These are phyloP conservation scores for Vulpes ferrilata DNA, from an alignment of 2,113 vertebrate genomes.

Conservation along the genomic window DNA sequence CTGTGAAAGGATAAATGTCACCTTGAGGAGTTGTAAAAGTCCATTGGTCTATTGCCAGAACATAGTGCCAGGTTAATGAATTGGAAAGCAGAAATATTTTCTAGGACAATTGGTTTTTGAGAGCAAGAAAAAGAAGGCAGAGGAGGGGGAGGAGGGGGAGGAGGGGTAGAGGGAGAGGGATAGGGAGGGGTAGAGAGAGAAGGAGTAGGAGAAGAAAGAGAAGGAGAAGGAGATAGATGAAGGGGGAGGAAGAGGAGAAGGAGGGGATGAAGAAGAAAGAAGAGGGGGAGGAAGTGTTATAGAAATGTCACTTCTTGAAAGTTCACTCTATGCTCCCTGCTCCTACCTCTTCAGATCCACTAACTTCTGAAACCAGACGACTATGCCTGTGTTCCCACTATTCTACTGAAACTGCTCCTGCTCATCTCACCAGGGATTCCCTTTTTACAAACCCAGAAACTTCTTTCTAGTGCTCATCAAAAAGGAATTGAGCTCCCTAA, in stretches of 20 bases:
- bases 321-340: not conserved
- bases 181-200: no score
- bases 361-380: not conserved
- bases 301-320: not conserved
- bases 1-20: not conserved
- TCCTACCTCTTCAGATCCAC: not conserved
- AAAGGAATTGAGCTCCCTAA: not conserved
- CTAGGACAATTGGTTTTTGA: not conserved
- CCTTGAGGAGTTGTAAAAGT: not conserved
- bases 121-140: not conserved
- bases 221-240: no score
- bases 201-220: no score
- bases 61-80: not conserved
- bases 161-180: not conserved
- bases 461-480: not conserved
- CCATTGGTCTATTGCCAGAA: not conserved
- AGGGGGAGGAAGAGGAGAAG: not conserved
- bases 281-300: not conserved
- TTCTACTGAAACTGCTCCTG: no score
- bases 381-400: not conserved
- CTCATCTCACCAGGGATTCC: no score
- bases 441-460: not conserved
- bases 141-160: no score
- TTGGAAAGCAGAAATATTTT: conserved; percentile 22
- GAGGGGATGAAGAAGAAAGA: not conserved